Percentiles rank a stretch among this genome's conserved stretches.
Evolutionary conservation across 2,113 vertebrate species (phyloP).

Genomic region (Ctenodactylus gundi): DNA sequence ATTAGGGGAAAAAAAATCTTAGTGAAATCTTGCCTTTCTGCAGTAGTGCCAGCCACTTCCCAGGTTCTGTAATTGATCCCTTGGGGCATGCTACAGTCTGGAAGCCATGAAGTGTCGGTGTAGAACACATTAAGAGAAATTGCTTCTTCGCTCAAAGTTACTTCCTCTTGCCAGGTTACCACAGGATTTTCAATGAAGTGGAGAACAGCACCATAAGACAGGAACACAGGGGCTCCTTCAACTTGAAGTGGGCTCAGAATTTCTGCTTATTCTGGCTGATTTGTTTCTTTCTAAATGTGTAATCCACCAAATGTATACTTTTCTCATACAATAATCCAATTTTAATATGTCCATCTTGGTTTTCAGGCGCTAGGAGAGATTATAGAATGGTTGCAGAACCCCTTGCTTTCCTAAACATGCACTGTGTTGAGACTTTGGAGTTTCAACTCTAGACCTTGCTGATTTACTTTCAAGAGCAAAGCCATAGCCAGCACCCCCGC

Average conservation of each 20-base stretch:
- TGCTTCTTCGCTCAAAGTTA: conserved; percentile 14
- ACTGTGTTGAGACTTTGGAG: not conserved
- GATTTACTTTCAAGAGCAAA: not conserved
- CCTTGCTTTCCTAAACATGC: not conserved
- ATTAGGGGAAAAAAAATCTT: not conserved
- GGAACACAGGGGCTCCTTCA: not conserved
- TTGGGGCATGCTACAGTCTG: conserved; percentile 19
- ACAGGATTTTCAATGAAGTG: not conserved
- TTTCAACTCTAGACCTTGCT: not conserved
- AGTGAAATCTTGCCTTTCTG: not conserved
- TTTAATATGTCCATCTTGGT: not conserved
- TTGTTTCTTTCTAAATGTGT: not conserved
- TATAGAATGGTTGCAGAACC: not conserved
- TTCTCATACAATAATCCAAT: not conserved
- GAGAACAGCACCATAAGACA: not conserved
- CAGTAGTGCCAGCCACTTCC: not conserved
- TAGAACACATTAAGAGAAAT: conserved; percentile 40
- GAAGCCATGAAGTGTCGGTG: conserved; percentile 22
- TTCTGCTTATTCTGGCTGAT: not conserved
- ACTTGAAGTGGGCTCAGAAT: not conserved
- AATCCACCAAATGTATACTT: not conserved
- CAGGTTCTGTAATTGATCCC: conserved; percentile 21
- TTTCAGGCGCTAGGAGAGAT: not conserved
- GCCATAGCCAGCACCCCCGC: too few relatives aligned
- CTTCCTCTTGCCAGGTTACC: not conserved